These are phyloP conservation scores for Percina caprodes DNA, from an alignment of 2,113 vertebrate species.

Conservation along the genomic window DNA sequence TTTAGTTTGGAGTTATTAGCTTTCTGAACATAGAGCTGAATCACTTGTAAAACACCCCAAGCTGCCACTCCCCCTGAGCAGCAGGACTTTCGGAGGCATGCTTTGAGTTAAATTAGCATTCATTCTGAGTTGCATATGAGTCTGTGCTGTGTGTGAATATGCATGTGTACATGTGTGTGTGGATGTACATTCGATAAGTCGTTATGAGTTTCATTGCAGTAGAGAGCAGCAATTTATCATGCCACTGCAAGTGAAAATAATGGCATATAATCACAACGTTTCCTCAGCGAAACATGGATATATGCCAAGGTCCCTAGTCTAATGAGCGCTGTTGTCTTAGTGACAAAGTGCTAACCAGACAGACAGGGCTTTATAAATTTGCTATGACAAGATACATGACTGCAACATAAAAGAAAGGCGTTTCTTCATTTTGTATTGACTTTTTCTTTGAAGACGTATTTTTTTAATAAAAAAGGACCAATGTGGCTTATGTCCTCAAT, in stretches of 20 bases:
- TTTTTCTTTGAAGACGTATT: conserved; percentile 1
- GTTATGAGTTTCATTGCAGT: conserved; percentile 26
- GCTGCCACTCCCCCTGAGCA: conserved; percentile 61
- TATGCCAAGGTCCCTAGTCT: conserved; percentile 50
- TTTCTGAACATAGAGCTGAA: conserved; percentile 64
- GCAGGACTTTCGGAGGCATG: conserved; percentile 16
- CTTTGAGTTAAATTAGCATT: conserved; percentile 26
- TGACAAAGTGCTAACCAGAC: conserved; percentile 47
- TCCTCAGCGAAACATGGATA: conserved; percentile 51
- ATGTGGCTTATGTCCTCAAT: background rate
- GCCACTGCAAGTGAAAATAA: conserved; percentile 37
- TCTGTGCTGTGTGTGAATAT: conserved; percentile 8
- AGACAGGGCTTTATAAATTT: conserved; percentile 37
- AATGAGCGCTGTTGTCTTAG: conserved; percentile 58
- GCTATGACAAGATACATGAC: conserved; percentile 47
- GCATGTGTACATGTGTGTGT: background rate
- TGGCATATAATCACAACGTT: conserved; percentile 37
- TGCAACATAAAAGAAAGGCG: conserved; percentile 44
- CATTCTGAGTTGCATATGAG: background rate
- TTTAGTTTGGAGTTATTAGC: conserved; percentile 72
- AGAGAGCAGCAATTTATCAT: conserved; percentile 32
- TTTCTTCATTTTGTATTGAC: conserved; percentile 1
- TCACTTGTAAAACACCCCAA: conserved; percentile 66
- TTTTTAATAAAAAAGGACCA: background rate
- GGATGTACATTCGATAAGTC: background rate